These are phyloP conservation scores for Ctenosaura bakeri DNA, from an alignment of 2,797 vertebrate species.

Conservation along the genomic window DNA sequence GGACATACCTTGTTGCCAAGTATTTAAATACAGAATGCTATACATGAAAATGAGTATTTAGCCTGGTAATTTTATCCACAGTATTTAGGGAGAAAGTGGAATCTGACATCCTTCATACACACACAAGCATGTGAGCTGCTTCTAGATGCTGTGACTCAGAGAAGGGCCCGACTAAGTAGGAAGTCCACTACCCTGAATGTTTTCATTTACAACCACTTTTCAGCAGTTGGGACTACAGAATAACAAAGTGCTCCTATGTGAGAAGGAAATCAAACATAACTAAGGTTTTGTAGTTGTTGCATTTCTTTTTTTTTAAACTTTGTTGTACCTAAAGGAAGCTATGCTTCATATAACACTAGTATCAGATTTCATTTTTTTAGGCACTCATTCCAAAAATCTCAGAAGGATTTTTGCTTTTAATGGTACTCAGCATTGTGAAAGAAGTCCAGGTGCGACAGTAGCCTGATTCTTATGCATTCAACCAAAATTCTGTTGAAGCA, in stretches of 20 bases:
- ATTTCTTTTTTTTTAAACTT: background rate
- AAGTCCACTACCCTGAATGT: background rate
- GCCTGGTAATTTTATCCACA: background rate
- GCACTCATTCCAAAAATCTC: fast-evolving
- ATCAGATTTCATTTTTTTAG: background rate
- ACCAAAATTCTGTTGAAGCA: background rate
- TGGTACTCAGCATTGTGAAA: background rate
- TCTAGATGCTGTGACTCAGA: background rate
- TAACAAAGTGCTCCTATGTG: background rate
- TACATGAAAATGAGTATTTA: background rate
- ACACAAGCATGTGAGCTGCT: background rate
- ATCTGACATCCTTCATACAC: background rate
- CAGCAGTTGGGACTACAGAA: background rate
- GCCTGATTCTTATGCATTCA: background rate
- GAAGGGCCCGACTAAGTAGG: background rate
- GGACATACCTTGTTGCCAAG: background rate
- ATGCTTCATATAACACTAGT: background rate
- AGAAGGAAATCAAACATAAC: background rate
- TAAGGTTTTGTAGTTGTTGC: background rate
- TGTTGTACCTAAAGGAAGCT: background rate
- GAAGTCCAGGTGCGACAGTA: background rate
- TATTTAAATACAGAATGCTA: background rate
- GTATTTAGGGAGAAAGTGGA: background rate
- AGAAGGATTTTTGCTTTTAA: background rate
- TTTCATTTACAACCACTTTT: background rate